These are phyloP conservation scores for Terebella lapidaria DNA, from an alignment of 2,888 invertebrate species.

Conservation along the genomic window DNA sequence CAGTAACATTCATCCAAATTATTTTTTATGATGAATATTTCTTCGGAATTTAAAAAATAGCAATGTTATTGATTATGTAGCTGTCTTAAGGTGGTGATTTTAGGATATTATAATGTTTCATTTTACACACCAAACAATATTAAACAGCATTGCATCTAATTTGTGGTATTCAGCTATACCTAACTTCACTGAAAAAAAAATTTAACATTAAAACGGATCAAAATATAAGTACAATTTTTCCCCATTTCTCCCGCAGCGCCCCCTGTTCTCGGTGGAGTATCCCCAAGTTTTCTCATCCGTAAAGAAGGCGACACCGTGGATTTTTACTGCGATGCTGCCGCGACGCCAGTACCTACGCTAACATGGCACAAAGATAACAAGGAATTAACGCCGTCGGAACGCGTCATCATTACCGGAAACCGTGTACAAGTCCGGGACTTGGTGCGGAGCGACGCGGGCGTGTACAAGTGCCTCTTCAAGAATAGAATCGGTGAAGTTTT, in stretches of 20 bases:
- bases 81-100: too few species aligned
- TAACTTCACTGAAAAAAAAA: too few species aligned
- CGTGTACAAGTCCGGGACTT: constrained; percentile 71
- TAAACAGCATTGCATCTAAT: too few species aligned
- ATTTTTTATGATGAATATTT: too few species aligned
- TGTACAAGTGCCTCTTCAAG: constrained; percentile 92
- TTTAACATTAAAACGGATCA: too few species aligned
- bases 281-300: constrained; percentile 26
- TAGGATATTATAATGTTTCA: too few species aligned
- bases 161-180: too few species aligned
- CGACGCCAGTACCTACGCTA: constrained; percentile 88
- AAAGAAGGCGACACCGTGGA: constrained; percentile 81
- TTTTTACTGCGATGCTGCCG: constrained; percentile 93
- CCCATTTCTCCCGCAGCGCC: constrained; percentile 18
- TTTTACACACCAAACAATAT: too few species aligned
- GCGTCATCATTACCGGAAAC: constrained; percentile 17
- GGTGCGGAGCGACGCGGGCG: constrained; percentile 89
- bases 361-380: constrained; percentile 79
- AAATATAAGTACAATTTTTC: too few species aligned
- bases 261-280: constrained; percentile 23
- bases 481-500: constrained; percentile 95
- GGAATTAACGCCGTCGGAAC: constrained; percentile 18
- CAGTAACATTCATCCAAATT: too few species aligned
- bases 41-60: too few species aligned
- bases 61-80: too few species aligned